Evolutionary conservation across 2,113 vertebrate genomes (phyloP), one percentile per base, ranked within the genome.

Genomic region (Uropsilus gracilis): DNA sequence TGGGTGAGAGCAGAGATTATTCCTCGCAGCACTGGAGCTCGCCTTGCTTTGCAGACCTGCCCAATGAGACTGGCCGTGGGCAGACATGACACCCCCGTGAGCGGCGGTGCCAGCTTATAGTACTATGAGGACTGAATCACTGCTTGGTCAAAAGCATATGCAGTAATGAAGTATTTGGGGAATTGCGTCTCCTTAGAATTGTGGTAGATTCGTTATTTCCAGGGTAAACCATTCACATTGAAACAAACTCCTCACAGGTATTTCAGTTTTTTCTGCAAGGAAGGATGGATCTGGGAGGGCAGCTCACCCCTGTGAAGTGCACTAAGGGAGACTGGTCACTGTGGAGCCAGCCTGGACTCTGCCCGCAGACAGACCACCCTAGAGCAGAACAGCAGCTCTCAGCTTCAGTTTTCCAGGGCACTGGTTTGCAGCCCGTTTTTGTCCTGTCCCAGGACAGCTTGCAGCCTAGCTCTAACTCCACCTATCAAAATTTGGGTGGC

Each of bases 151-250:
- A 80, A 94, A 90, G 82, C 28, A 64, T 9, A 73, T 2, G 26
- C 46, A 75, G 26, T 44, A 39, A 69, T 6, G 39, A 61, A 39
- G 73, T 81, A 4, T 57, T 75, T 55, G 34, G 69, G 69, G 44
- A 66, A 94, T 84, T 80, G 6, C 66, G 83, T 69, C 39, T 55
- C 59, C 69, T 92, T 61, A 95, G 30, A 77, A 61, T 59, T 34
- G 57, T 28, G 48, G 12, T 50, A 8, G 48, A 8, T 50, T 50
- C 4, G 20, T 18, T 26, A 61, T 61, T 61, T 11, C 26, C 80
- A 6, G 68, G 34, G n/a, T 32, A 82, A 34, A 42, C 66, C 50
- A 77, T 85, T 84, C 44, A 42, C n/a, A 80, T 89, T 44, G 76
- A 76, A 80, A 57, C 34, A 55, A 34, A 55, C 57, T 89, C 57